These are phyloP conservation scores for Raphicerus campestris DNA, from an alignment of 2,113 vertebrate species.

Conservation along the genomic window DNA sequence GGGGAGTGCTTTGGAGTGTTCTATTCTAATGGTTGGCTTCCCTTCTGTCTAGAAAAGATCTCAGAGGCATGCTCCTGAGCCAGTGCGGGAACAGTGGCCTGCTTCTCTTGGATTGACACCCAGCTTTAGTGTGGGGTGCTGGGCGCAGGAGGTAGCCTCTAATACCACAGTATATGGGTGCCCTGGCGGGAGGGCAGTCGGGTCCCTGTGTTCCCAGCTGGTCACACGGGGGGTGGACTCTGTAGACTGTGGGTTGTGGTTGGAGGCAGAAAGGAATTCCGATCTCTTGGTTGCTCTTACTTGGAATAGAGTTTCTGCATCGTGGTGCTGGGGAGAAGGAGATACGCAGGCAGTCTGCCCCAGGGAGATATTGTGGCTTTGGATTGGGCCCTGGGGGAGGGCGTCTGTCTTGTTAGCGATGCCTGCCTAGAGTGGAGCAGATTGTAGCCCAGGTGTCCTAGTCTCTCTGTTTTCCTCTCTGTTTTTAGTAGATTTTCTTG, in stretches of 20 bases:
- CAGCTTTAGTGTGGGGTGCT: not conserved
- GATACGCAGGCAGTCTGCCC: not conserved
- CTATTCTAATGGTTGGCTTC: not conserved
- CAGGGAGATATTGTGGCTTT: accelerated
- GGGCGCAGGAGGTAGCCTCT: not conserved
- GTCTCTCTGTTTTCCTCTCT: not conserved
- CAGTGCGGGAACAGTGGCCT: not conserved
- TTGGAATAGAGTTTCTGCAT: not conserved
- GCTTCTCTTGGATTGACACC: not conserved
- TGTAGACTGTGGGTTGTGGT: accelerated
- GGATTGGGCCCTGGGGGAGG: too few relatives aligned
- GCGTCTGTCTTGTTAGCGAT: not conserved
- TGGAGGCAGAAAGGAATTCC: not conserved
- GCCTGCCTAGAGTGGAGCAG: not conserved
- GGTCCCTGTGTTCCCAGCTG: not conserved
- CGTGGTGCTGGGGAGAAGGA: accelerated
- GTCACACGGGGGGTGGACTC: not conserved
- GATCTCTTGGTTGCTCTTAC: not conserved
- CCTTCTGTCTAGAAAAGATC: not conserved
- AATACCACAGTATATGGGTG: not conserved
- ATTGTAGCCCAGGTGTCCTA: not conserved
- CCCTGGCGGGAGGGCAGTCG: not conserved
- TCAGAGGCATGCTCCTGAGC: not conserved
- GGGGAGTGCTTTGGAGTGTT: not conserved
- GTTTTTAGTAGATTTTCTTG: not conserved